Percentiles rank a stretch among this genome's conserved stretches.
These are phyloP conservation scores for Sebastes matsubarae DNA, from an alignment of 2,797 vertebrate genomes.

Conservation along the genomic window DNA sequence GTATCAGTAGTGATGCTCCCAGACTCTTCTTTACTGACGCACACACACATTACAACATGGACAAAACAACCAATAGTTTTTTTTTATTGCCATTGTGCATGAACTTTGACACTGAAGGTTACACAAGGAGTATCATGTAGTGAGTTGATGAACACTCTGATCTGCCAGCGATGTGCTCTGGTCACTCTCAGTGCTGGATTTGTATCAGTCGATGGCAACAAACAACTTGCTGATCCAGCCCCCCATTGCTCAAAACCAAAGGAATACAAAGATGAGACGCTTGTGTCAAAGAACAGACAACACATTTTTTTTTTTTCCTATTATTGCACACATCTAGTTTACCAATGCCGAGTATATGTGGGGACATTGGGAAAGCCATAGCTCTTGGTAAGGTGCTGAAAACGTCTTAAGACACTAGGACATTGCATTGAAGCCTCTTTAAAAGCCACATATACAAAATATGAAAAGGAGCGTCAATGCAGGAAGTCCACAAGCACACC, in stretches of 20 bases:
- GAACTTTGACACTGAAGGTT: constrained; percentile 73
- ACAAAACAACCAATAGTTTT: constrained; percentile 68
- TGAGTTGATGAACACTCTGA: constrained; percentile 57
- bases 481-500: constrained; percentile 60
- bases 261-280: constrained; percentile 56
- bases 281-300: constrained; percentile 55
- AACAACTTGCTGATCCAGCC: constrained; percentile 59
- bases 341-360: constrained; percentile 69
- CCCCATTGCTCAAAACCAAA: constrained; percentile 59
- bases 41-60: constrained; percentile 28
- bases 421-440: constrained; percentile 64
- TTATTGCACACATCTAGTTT: constrained; percentile 82
- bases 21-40: not conserved
- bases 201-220: constrained; percentile 66
- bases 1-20: not conserved
- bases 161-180: constrained; percentile 71
- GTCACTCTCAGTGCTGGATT: constrained; percentile 69
- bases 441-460: constrained; percentile 70
- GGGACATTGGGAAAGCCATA: constrained; percentile 69
- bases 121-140: constrained; percentile 55
- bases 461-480: constrained; percentile 52
- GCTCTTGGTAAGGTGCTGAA: constrained; percentile 75
- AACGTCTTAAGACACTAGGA: constrained; percentile 66
- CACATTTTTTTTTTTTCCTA: constrained; percentile 34
- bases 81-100: constrained; percentile 80